A percentile compares a stretch with the other conserved stretches of the same genome.
Evolutionary conservation across 2,888 invertebrate species (phyloP).

Genomic region (Sussaba pulchella): DNA sequence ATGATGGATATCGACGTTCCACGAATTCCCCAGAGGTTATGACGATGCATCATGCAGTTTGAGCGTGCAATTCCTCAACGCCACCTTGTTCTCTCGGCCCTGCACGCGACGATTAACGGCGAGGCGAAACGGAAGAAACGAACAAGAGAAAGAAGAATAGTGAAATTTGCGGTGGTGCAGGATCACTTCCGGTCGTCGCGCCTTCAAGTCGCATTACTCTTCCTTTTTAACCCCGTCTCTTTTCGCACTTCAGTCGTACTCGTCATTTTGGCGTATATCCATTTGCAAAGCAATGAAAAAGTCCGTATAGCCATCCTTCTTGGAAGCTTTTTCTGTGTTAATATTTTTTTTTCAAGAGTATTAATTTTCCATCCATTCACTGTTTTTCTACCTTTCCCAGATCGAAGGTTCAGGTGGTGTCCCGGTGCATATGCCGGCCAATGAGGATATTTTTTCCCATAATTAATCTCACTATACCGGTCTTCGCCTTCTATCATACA

Average conservation of each 20-base stretch:
- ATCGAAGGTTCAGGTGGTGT: not conserved
- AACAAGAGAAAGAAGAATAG: constrained; percentile 34
- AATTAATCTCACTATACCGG: constrained; percentile 53
- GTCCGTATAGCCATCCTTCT: constrained; percentile 7
- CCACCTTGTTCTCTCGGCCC: constrained; percentile 4
- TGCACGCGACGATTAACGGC: constrained; percentile 58
- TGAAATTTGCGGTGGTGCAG: constrained; percentile 40
- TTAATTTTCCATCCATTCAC: constrained; percentile 29
- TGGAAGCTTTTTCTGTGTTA: constrained; percentile 6
- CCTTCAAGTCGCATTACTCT: constrained; percentile 64
- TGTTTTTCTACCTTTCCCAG: constrained; percentile 18
- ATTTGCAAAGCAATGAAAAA: constrained; percentile 9
- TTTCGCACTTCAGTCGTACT: constrained; percentile 14
- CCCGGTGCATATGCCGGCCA: not conserved
- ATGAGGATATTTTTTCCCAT: constrained; percentile 70
- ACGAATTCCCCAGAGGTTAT: constrained; percentile 47
- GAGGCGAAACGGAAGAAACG: constrained; percentile 24
- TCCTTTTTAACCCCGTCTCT: constrained; percentile 38
- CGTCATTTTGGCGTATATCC: constrained; percentile 8
- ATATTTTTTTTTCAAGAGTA: constrained; percentile 13
- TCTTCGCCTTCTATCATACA: constrained; percentile 31
- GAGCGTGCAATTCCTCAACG: constrained; percentile 53
- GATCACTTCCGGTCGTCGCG: constrained; percentile 65
- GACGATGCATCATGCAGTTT: constrained; percentile 46
- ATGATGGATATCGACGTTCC: constrained; percentile 64